Conservation (phyloP, 2,888 invertebrate species). For the Brenthis hecate region DNA sequence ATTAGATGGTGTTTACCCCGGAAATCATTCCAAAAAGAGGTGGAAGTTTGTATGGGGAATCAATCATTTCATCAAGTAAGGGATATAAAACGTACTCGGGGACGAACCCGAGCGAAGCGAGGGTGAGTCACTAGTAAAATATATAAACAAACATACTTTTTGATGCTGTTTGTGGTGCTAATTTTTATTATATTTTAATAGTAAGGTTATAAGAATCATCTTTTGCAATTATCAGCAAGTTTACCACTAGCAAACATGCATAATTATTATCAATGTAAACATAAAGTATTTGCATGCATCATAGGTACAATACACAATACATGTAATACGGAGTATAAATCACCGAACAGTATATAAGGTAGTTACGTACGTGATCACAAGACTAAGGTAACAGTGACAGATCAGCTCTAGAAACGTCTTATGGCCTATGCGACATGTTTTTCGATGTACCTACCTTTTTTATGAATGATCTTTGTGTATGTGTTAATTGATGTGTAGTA, state of each 20-base stretch:
- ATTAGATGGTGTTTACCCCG: no score
- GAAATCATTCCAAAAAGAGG: no score
- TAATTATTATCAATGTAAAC: conserved; percentile 1
- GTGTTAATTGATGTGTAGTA: not conserved
- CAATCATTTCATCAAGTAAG: no score
- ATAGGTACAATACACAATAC: conserved; percentile 6
- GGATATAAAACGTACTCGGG: no score
- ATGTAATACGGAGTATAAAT: conserved; percentile 4
- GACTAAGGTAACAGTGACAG: conserved; percentile 2
- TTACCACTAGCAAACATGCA: not conserved
- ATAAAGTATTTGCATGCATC: conserved; percentile 20
- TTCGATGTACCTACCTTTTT: not conserved
- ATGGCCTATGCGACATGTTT: conserved; percentile 11
- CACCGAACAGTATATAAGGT: conserved; percentile 2
- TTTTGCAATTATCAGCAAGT: conserved; percentile 3
- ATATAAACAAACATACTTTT: no score
- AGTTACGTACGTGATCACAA: conserved; percentile 13
- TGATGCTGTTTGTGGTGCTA: not conserved
- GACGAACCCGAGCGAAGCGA: no score
- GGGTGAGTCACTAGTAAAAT: no score
- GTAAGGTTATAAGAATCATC: not conserved
- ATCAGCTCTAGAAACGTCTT: conserved; percentile 15
- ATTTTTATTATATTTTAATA: no score
- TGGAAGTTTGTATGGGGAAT: no score
- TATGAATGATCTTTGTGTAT: not conserved